Conservation (phyloP, 2,113 vertebrate genomes). For the Periophthalmodon schlosseri region DNA sequence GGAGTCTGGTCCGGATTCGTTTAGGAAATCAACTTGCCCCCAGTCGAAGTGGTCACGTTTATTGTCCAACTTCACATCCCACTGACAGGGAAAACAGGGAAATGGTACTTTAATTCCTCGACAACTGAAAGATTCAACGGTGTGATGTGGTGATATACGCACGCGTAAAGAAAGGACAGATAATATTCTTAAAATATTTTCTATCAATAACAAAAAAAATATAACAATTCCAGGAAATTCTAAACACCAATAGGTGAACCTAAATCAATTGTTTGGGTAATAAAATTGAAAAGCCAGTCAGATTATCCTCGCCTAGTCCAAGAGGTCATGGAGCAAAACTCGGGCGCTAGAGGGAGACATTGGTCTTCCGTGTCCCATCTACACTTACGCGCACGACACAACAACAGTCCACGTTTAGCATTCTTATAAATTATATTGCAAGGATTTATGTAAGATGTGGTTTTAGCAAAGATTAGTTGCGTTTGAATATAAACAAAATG, state of each 20-base stretch:
- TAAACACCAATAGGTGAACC: background rate
- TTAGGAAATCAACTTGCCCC: slow-evolving; percentile 64
- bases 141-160: background rate
- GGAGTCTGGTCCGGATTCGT: slow-evolving; percentile 78
- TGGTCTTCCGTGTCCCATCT: slow-evolving; percentile 45
- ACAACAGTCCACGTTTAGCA: no score
- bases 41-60: slow-evolving; percentile 73
- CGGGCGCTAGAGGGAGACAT: slow-evolving; percentile 71
- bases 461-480: background rate
- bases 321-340: background rate
- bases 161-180: background rate
- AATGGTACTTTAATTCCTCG: no score
- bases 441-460: background rate
- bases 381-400: background rate
- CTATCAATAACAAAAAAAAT: background rate
- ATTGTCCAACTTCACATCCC: slow-evolving; percentile 69
- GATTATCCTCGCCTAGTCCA: background rate
- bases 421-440: no score
- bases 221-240: background rate
- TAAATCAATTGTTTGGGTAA: background rate
- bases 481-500: background rate
- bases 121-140: background rate
- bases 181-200: no score
- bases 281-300: background rate
- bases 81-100: slow-evolving; percentile 36